These are phyloP conservation scores for Tipula unca DNA, from an alignment of 2,888 invertebrate species.

Conservation along the genomic window DNA sequence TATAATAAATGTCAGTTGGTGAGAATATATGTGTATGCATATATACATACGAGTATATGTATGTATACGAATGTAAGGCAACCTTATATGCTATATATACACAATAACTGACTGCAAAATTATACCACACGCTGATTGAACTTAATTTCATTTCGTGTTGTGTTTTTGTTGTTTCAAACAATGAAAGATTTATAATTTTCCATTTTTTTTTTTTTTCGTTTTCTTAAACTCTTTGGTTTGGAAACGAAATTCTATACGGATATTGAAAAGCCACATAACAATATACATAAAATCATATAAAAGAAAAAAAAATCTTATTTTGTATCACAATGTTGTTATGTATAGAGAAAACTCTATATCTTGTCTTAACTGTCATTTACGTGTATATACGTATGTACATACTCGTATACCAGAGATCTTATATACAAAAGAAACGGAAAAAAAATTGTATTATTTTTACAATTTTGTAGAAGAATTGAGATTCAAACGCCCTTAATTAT, in stretches of 20 bases:
- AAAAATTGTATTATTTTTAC: neutral
- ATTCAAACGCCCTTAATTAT: neutral
- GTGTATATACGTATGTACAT: neutral
- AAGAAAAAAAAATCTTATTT: neutral
- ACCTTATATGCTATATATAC: no score
- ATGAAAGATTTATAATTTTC: neutral
- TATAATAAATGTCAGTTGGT: no score
- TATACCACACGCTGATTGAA: neutral
- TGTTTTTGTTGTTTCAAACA: neutral
- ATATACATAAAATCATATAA: neutral
- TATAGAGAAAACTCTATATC: neutral
- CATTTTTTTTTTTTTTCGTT: neutral
- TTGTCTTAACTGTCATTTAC: neutral
- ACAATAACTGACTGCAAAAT: neutral
- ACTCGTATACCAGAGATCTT: no score
- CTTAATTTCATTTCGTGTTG: neutral
- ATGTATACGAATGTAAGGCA: no score
- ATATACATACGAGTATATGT: neutral
- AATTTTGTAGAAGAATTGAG: neutral
- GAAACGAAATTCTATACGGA: neutral
- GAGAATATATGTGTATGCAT: no score
- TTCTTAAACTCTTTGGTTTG: neutral
- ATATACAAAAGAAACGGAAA: neutral
- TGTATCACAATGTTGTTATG: neutral
- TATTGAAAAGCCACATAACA: neutral